Evolutionary conservation across 2,888 invertebrate genomes (phyloP).

Genomic region (Sussaba pulchella): DNA sequence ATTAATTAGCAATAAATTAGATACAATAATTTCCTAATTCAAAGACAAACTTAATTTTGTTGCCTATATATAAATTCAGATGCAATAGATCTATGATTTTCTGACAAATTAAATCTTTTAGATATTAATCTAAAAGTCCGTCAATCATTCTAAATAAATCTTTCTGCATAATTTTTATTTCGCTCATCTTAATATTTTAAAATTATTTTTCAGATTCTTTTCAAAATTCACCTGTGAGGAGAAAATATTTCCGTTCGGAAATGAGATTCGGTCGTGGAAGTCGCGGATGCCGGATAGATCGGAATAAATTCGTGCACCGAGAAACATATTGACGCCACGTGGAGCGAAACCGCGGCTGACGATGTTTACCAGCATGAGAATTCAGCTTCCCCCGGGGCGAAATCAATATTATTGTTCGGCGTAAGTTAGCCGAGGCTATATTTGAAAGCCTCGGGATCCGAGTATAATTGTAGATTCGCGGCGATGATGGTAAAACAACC

Average conservation of each 20-base stretch:
- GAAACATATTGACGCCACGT: conserved; percentile 82
- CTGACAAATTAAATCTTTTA: no score
- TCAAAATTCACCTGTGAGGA: no score
- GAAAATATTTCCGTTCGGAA: neutral
- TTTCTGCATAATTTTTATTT: no score
- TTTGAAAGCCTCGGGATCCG: conserved; percentile 72
- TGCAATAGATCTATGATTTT: no score
- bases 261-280: no score
- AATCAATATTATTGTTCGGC: conserved; percentile 82
- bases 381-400: conserved; percentile 76
- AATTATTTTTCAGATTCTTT: neutral
- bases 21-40: no score
- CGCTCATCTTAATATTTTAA: no score
- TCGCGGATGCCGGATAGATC: neutral
- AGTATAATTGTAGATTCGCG: conserved; percentile 52
- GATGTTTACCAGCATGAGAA: conserved; percentile 81
- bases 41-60: no score
- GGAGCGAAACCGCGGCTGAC: conserved; percentile 71
- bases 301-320: conserved; percentile 41
- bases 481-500: neutral
- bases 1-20: no score
- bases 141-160: no score
- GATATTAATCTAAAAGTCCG: no score
- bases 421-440: conserved; percentile 73
- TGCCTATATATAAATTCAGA: no score